phyloP scores from a whole-genome alignment of 2,113 vertebrate genomes.

The Mystacornis crossleyi region DNA sequence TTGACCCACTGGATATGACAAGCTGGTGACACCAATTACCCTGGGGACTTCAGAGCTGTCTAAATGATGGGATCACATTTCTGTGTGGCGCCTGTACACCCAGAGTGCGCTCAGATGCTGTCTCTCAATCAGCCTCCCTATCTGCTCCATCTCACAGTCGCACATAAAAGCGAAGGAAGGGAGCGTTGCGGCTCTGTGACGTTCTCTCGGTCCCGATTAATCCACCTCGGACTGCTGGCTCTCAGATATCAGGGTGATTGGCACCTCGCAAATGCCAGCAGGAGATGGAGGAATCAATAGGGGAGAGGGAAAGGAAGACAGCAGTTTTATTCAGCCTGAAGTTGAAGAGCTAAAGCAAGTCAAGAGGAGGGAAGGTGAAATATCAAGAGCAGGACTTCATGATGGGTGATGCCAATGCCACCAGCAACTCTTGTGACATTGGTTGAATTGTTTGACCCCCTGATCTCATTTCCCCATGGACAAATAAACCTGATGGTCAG shows the following conservation, averaged over 20 bases:
- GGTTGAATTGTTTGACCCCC: background rate
- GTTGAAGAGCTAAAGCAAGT: background rate
- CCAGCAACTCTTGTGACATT: background rate
- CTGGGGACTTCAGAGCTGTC: slow-evolving; percentile 43
- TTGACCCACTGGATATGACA: slow-evolving; percentile 40
- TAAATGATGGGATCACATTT: slow-evolving; percentile 55
- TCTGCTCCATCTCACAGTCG: slow-evolving; percentile 28
- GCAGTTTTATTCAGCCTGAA: background rate
- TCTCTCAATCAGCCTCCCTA: slow-evolving; percentile 47
- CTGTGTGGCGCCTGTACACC: background rate
- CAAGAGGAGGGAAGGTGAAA: background rate
- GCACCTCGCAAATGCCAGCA: background rate
- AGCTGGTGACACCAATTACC: slow-evolving; percentile 52
- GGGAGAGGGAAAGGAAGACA: background rate
- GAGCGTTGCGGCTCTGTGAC: accelerated
- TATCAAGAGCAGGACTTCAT: background rate
- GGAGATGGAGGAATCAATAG: slow-evolving; percentile 1
- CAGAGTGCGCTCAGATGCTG: background rate
- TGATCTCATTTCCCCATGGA: background rate
- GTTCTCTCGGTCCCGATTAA: background rate
- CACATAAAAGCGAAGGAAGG: slow-evolving; percentile 20
- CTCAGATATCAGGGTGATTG: slow-evolving; percentile 55
- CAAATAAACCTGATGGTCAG: background rate
- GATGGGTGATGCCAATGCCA: background rate
- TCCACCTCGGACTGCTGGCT: background rate